Evolutionary conservation across 2,797 vertebrate genomes (phyloP), one percentile per base, ranked within the genome.

Genomic region (Argya squamiceps): DNA sequence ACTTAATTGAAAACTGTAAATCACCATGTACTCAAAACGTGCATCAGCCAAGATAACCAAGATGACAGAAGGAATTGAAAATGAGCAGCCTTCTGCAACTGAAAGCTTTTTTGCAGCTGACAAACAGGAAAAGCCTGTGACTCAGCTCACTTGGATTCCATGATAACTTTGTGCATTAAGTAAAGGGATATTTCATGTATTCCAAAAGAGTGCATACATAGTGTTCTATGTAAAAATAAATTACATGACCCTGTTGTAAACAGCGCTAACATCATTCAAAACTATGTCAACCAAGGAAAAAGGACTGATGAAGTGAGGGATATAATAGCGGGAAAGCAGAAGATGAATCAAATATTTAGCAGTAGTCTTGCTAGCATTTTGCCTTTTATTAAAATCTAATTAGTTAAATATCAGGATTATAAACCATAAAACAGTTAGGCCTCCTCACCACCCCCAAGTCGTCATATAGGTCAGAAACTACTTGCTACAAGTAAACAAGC

Each of bases 1-100:
- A 79, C 64, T 83, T 82, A 94, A 74, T 37, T 84, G 55, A 75
- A 95, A 96, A 93, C 94, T 41, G 64, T 63, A 95, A 84, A 88
- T 92, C 81, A 87, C 64, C 71, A 19, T 36, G 56, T 53, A 69
- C 56, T 91, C 49, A 80, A 91, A 93, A 93, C 2, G 18, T 2
- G 0, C 63, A 74, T 71, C 46, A 3, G 59, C 68, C 84, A 82
- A 55, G 56, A 77, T 77, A 86, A 70, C 71, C 64, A 64, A 60
- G 75, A 74, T 49, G 93, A 87, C 75, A 89, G 64, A 85, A 80
- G 37, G 75, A 92, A 95, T 59, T 80, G 70, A 74, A 93, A 78
- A 94, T 49, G 79, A 94, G 85, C 78, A 89, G 76, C 55, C n/a
- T 55, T 60, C 84, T 93, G 82, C 80, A 86, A 73, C 39, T 67